These are phyloP conservation scores for Ardeotis arabs DNA, from an alignment of 2,113 vertebrate genomes.

Conservation along the genomic window DNA sequence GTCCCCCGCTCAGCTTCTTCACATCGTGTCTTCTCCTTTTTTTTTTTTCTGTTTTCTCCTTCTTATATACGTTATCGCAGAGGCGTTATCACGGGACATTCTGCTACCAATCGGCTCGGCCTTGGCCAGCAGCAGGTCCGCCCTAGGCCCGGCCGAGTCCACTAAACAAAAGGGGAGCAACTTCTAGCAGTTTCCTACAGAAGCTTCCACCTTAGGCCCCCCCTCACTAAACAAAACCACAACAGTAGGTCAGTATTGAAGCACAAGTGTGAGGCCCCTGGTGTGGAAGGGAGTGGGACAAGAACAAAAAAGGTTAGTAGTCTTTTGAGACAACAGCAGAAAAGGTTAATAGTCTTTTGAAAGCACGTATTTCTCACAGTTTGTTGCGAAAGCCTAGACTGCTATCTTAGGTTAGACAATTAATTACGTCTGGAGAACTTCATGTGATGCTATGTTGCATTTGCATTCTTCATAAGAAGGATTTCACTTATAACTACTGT, in stretches of 20 bases:
- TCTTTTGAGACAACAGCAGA: neutral
- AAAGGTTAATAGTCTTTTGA: neutral
- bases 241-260: neutral
- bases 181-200: no score
- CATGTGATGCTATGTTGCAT: neutral
- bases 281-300: neutral
- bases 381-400: neutral
- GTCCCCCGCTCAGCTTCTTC: no score
- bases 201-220: no score
- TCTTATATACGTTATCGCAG: no score
- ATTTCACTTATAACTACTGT: neutral
- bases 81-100: no score
- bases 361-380: neutral
- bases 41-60: no score
- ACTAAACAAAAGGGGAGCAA: no score
- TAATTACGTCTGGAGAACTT: neutral
- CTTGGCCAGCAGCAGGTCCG: no score
- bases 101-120: no score
- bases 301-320: neutral
- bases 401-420: neutral
- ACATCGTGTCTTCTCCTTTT: no score
- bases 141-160: no score
- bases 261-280: neutral
- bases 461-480: neutral
- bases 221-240: no score